Base-by-base conservation (phyloP, 2,888 invertebrate genomes). In the Rutpela maculata region DNA sequence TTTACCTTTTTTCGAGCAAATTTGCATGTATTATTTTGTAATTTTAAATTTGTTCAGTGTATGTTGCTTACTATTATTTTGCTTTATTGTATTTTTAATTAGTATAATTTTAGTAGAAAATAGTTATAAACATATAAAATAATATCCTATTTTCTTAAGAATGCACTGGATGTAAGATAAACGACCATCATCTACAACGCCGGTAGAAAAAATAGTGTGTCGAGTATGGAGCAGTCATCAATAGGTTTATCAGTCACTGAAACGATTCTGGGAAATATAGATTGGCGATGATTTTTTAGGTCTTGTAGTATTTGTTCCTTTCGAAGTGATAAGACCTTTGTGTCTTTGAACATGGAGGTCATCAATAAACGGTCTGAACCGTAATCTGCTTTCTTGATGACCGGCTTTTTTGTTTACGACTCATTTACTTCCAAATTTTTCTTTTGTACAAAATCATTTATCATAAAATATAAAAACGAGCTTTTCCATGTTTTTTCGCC, bases 291-390 rank as follows among this genome's bases (percentile, higher is more conserved):
- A 89, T 89, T 89, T 89, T 89, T 89, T 86, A 85, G 86, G 84
- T 83, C 82, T 81, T 82, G 84, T 81, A 84, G 86, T 87, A 88
- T 88, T 89, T 89, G 88, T 88, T 88, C 87, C 87, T 85, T 88
- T 88, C 87, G 87, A 81, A 86, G 86, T 88, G 89, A 89, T 89
- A 89, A 89, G 89, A 88, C 89, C 88, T 89, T 89, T 89, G 89
- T 89, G 88, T 89, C 88, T 88, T 86, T 88, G 87, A 86, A 87
- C 88, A 87, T 87, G 85, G 88, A 88, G 89, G 89, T 89, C 89
- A 89, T 89, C 89, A 88, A 89, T 89, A 89, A 89, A 86, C 86
- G 87, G 85, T 85, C 86, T 86, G 87, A 87, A 87, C 87, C 85
- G 87, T 89, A 88, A 88, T 88, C 88, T 88, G 87, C 88, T 87